These are phyloP conservation scores for Catamblyrhynchus diadema DNA, from an alignment of 2,797 vertebrate species.

Conservation along the genomic window DNA sequence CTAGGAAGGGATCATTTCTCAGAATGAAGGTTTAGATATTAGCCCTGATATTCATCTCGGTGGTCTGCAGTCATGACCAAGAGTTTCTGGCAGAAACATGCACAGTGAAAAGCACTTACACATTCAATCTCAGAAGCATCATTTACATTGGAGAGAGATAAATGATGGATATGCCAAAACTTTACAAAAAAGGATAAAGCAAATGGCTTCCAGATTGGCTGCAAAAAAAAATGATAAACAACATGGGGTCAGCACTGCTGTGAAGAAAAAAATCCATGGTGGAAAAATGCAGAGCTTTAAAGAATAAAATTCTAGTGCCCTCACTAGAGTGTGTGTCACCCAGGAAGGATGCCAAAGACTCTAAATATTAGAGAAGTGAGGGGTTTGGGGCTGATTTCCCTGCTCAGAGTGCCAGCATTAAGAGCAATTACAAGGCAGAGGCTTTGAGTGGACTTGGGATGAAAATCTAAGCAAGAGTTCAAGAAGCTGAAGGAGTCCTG, in stretches of 20 bases:
- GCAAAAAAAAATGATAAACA: background rate
- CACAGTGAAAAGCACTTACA: background rate
- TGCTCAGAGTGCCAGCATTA: background rate
- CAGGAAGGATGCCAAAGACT: background rate
- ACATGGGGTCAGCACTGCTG: background rate
- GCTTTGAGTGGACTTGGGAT: background rate
- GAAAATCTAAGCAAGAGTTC: background rate
- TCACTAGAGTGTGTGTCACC: background rate
- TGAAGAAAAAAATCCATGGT: background rate
- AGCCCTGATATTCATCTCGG: background rate
- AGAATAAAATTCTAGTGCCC: background rate
- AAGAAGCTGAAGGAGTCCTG: background rate
- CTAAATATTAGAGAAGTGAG: background rate
- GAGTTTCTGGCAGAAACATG: background rate
- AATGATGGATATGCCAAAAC: background rate
- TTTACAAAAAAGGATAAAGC: background rate
- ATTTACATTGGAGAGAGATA: background rate
- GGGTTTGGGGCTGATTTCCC: background rate
- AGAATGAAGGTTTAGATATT: background rate
- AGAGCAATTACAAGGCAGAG: background rate
- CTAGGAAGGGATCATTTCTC: background rate
- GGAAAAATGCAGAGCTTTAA: background rate
- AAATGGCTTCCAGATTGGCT: background rate
- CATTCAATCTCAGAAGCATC: background rate
- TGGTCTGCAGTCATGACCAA: background rate